Evolutionary conservation across 2,888 invertebrate species (phyloP).

Genomic region (Xanthostigma xanthostigma): DNA sequence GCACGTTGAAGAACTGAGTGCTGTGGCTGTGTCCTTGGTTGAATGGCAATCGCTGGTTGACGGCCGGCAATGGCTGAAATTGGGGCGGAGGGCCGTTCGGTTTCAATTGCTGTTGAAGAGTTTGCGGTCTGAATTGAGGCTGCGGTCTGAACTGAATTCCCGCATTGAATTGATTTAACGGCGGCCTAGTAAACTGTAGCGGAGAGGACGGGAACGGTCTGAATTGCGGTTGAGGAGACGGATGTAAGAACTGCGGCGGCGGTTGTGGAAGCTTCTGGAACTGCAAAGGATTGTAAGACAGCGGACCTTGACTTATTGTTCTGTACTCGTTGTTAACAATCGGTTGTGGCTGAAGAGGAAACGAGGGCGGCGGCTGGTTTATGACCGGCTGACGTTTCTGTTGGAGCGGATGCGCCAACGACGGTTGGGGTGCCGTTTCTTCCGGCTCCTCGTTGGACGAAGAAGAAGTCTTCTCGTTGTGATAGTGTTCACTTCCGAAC

Average conservation of each 20-base stretch:
- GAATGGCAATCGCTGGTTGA: conserved; percentile 11
- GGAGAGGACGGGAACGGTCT: conserved; percentile 12
- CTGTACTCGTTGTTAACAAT: conserved; percentile 26
- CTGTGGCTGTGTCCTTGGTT: conserved; percentile 4
- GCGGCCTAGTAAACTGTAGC: conserved; percentile 17
- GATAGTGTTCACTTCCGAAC: conserved; percentile 52
- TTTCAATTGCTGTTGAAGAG: conserved; percentile 18
- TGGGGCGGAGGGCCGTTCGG: conserved; percentile 12
- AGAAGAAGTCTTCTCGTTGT: conserved; percentile 30
- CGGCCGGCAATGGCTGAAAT: conserved; percentile 24
- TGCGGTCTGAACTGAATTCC: conserved; percentile 24
- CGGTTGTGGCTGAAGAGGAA: conserved; percentile 29
- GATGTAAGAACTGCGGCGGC: conserved; percentile 21
- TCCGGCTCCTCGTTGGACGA: conserved; percentile 35
- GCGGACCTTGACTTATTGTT: background rate
- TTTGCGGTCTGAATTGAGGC: conserved; percentile 31
- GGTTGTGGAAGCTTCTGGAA: conserved; percentile 18
- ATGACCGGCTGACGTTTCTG: conserved; percentile 10
- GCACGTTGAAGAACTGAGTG: conserved; percentile 6
- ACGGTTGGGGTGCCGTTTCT: conserved; percentile 49
- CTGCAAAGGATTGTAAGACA: background rate
- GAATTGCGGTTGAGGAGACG: conserved; percentile 16
- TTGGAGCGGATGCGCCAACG: conserved; percentile 33
- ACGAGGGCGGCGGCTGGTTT: conserved; percentile 11
- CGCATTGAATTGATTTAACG: conserved; percentile 26